Evolutionary conservation across 2,113 vertebrate genomes (phyloP).

Genomic region (Dipodomys stephensi): DNA sequence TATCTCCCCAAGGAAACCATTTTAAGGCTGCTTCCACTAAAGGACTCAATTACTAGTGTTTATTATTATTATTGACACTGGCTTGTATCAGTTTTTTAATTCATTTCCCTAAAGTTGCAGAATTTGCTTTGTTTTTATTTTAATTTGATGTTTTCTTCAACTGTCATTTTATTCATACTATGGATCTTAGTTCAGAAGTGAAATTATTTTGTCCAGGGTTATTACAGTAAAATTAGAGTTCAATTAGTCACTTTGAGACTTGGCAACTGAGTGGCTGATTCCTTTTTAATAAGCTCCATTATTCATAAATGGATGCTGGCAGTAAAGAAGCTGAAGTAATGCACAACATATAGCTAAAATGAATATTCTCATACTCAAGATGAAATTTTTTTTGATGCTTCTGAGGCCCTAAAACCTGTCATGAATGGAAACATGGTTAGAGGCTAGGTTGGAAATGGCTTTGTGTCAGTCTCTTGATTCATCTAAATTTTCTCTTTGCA

Average conservation of each 20-base stretch:
- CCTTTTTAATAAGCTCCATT: slow-evolving; percentile 52
- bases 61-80: neutral
- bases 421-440: slow-evolving; percentile 17
- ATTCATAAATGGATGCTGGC: slow-evolving; percentile 36
- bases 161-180: slow-evolving; percentile 15
- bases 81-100: neutral
- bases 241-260: slow-evolving; percentile 63
- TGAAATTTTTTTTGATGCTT: neutral
- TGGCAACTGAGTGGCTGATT: slow-evolving; percentile 6
- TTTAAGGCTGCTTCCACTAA: neutral
- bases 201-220: slow-evolving; percentile 50
- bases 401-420: slow-evolving; percentile 5
- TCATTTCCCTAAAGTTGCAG: neutral
- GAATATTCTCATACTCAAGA: slow-evolving; percentile 38
- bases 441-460: neutral
- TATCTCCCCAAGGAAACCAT: slow-evolving; percentile 3
- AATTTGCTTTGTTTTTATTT: slow-evolving; percentile 36
- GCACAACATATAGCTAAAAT: slow-evolving; percentile 29
- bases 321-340: slow-evolving; percentile 48
- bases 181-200: slow-evolving; percentile 34
- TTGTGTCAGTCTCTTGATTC: neutral
- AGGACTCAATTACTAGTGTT: slow-evolving; percentile 14
- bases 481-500: slow-evolving; percentile 45
- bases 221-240: slow-evolving; percentile 69
- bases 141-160: slow-evolving; percentile 49